Base-by-base conservation (phyloP, 64 coral and sea anemone genomes). In the Pocillopora verrucosa region DNA sequence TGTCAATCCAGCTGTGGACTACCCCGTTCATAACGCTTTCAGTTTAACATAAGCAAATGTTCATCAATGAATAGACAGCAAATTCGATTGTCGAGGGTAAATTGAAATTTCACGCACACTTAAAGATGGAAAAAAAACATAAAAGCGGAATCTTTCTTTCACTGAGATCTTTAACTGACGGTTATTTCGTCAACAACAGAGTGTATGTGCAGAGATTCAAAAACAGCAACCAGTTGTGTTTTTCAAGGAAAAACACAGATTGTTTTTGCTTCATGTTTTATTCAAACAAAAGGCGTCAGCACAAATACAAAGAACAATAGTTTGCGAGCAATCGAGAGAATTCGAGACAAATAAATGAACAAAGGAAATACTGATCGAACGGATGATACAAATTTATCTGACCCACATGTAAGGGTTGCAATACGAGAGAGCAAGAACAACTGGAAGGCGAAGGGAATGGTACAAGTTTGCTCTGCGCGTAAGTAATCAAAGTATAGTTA, bases 181-280 rank as follows among this genome's bases (percentile, higher is more conserved):
- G 62, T 22, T 6, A 41, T 65, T 38, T 19, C 82, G 41, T 84
- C 36, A 51, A 51, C 41, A 4, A 51, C 1, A 41, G 22, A 13
- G 36, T 84, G 41, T 84, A 70, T 84, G 22, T 38, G 22, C 82
- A 84, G 82, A 24, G 82, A 57, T 56, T 72, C 25, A 56, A 15
- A 37, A 13, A 19, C 63, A 57, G 70, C 30, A 10, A 11, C 35
- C 65, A 72, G 82, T 84, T 70, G 82, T 72, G 36, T 84, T 65
- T 84, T 84, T 11, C 82, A 22, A 72, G 36, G 80, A 36, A 84
- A 72, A 84, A 84, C 61, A 84, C 82, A 84, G 82, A 13, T 1
- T 84, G 82, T 16, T 12, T 67, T 84, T 67, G 82, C 69, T 84
- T 70, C 63, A 84, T 84, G 5, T 70, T 84, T 84, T 84, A 84